Conservation (phyloP, 2,113 vertebrate species). For the Ptilorrhoa leucosticta region DNA sequence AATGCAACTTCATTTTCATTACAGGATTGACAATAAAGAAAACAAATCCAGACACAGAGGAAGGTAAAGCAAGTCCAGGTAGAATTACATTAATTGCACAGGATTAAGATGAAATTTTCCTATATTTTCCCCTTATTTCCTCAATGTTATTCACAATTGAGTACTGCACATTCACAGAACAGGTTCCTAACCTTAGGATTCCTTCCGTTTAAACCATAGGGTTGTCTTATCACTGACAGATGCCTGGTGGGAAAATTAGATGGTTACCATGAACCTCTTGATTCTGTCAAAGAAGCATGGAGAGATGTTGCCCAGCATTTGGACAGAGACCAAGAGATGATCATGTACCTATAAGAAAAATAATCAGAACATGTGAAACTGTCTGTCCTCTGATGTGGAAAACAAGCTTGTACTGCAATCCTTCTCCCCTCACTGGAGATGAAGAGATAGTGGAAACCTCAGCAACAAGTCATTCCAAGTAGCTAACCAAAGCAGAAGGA, state of each 20-base stretch:
- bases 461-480: not conserved
- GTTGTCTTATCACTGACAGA: not conserved
- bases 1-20: not conserved
- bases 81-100: not conserved
- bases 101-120: not conserved
- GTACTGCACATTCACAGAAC: not conserved
- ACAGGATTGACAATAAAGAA: not conserved
- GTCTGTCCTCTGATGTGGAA: not conserved
- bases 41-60: not conserved
- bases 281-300: not conserved
- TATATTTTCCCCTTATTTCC: not conserved
- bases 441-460: not conserved
- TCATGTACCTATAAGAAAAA: not conserved
- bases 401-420: not conserved
- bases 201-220: not conserved
- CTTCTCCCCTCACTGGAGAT: not conserved
- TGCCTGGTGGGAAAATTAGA: not conserved
- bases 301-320: not conserved
- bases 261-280: not conserved
- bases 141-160: not conserved
- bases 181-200: not conserved
- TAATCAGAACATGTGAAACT: not conserved
- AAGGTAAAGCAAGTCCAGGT: not conserved
- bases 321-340: not conserved
- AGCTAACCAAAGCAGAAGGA: not conserved